These are phyloP conservation scores for Catajapyx aquilonaris DNA, from an alignment of 1,140 invertebrate species.

Conservation along the genomic window DNA sequence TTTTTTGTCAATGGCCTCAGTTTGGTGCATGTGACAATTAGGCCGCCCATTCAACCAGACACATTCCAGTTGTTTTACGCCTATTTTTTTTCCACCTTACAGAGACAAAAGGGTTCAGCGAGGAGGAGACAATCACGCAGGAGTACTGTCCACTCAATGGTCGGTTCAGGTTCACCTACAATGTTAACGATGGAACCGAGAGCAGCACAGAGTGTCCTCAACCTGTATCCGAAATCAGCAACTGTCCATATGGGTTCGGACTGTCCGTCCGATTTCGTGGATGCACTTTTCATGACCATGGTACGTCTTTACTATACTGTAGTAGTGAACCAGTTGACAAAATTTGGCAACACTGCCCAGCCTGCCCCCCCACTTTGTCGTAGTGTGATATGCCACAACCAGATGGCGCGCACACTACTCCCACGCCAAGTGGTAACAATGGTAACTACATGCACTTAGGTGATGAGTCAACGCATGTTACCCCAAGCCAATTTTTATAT, in stretches of 20 bases:
- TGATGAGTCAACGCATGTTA: too few species aligned
- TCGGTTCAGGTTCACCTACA: constrained; percentile 36
- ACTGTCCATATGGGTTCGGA: constrained; percentile 39
- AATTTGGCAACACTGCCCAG: too few species aligned
- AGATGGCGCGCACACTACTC: too few species aligned
- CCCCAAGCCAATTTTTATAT: too few species aligned
- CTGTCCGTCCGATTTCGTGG: constrained; percentile 31
- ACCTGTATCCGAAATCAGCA: constrained; percentile 32
- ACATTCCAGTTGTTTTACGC: constrained; percentile 3
- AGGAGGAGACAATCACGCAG: constrained; percentile 22
- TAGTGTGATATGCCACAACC: too few species aligned
- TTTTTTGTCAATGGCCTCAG: too few species aligned
- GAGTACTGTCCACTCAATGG: constrained; percentile 44
- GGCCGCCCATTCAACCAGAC: background rate
- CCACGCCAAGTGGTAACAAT: too few species aligned
- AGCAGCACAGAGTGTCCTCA: constrained; percentile 28
- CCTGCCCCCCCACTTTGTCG: too few species aligned
- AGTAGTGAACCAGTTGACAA: too few species aligned
- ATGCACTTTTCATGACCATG: constrained; percentile 29
- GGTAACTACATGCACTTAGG: too few species aligned
- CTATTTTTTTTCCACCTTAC: constrained; percentile 13
- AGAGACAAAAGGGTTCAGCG: constrained; percentile 30
- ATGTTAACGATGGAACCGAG: constrained; percentile 27
- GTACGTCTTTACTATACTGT: too few species aligned
- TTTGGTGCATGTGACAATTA: background rate